Evolutionary conservation across 2,888 invertebrate genomes (phyloP), one percentile per base, ranked within the genome.

Genomic region (Hyposoter dolosus): DNA sequence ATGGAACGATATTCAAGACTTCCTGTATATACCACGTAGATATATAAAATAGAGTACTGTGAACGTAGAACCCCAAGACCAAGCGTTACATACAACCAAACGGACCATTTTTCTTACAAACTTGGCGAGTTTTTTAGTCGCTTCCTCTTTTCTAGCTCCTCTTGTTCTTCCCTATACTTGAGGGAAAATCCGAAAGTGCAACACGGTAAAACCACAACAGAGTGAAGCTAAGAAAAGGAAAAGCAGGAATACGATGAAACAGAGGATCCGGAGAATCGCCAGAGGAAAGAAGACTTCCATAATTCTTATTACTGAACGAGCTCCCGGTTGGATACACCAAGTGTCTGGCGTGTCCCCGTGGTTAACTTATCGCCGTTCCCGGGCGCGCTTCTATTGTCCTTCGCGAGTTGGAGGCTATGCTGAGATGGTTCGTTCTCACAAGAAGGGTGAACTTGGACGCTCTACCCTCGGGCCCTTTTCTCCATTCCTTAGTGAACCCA

Each of bases 351-450:
- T 87, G 89, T 91, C 89, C 87, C 82, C 84, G 86, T 63, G 87
- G 89, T 89, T 90, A 90, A 91, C 89, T 90, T 91, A 90, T 91
- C 85, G 88, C 87, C 86, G 72, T 87, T 35, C 50, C 74, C 87
- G 82, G 63, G 72, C 75, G 63, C 71, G 76, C 78, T 81, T 87
- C 84, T 72, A 53, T 35, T 50, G 53, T n/a, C 72, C 72, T 50
- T 72, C 72, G 28, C 35, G 53, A 66, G 66, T 9, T n/a, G 19
- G 40, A 40, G 40, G 32, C 7, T 66, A 19, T 35, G 17, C n/a
- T 9, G n/a, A 28, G 28, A 28, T 60, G 60, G 60, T 28, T 60
- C 60, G 28, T 28, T 15, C 60, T 28, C 28, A 15, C 28, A 60
- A 10, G 66, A 75, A 71, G 69, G 77, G 74, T 82, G 72, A 82